A percentile compares a stretch with the other conserved stretches of the same genome.
These are phyloP conservation scores for Temnothorax longispinosus DNA, from an alignment of 1,140 invertebrate species.

Conservation along the genomic window DNA sequence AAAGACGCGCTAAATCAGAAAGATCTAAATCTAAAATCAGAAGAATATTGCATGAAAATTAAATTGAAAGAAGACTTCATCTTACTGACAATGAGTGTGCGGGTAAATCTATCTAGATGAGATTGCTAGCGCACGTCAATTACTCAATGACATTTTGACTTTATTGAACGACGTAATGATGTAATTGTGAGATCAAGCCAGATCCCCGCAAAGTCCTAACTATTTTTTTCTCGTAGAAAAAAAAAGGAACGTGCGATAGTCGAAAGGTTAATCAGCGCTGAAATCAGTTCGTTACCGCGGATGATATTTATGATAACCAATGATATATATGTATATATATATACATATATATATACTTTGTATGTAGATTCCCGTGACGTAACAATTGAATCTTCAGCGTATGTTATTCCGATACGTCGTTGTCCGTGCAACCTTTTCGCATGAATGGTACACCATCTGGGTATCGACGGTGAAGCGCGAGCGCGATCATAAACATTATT, in stretches of 20 bases:
- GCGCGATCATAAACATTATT: slow-evolving; percentile 48
- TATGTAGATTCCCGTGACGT: slow-evolving; percentile 39
- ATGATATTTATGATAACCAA: slow-evolving; percentile 46
- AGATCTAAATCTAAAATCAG: not conserved
- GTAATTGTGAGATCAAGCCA: slow-evolving; percentile 17
- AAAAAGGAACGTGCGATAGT: not conserved
- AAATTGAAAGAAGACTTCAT: not conserved
- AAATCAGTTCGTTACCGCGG: slow-evolving; percentile 14
- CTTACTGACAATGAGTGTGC: not conserved
- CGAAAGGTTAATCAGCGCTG: slow-evolving; percentile 16
- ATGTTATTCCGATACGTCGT: slow-evolving; percentile 15
- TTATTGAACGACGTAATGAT: not conserved
- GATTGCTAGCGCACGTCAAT: not conserved
- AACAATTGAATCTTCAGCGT: slow-evolving; percentile 36
- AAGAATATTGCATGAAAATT: slow-evolving; percentile 1
- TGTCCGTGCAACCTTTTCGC: slow-evolving; percentile 31
- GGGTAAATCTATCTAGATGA: not conserved
- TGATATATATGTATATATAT: not conserved
- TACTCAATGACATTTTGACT: not conserved
- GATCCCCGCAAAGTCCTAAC: not conserved
- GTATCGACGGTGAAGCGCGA: slow-evolving; percentile 10
- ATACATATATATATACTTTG: not conserved
- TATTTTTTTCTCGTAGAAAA: not conserved
- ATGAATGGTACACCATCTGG: slow-evolving; percentile 40
- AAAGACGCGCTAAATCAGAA: not conserved